Evolutionary conservation across 2,113 vertebrate genomes (phyloP), one percentile per base, ranked within the genome.

Genomic region (Theristicus caerulescens): DNA sequence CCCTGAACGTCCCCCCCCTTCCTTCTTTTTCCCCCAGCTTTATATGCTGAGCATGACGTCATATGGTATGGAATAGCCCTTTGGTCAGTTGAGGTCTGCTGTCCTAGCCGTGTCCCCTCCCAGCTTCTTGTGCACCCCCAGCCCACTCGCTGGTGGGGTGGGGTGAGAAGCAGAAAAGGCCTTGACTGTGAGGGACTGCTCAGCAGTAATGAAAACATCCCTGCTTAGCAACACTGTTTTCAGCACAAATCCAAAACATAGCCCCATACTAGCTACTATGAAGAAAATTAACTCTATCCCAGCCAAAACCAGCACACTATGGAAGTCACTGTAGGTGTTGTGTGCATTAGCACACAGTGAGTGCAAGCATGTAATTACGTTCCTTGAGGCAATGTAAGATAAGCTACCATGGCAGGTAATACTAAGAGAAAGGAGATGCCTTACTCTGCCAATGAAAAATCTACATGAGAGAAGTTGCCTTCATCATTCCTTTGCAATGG

Each of bases 301-400:
- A 64, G 46, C 21, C 36, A 16, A 54, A 79, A 65, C 38, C 38
- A 54, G 13, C 49, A 54, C 31, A 22, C 17, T 3, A 8, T 20
- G 52, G 44, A 26, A 81, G 22, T 87, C 44, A 46, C 18, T 55
- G 44, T 11, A 55, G 51, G 13, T 40, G 22, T 7, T 58, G 29
- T 69, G 31, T 61, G 34, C 32, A 83, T 64, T 27, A 4, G 2
- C 8, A 11, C 16, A 47, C 12, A 38, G 17, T 0, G 0, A 13
- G 27, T 42, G 26, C 17, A 70, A 66, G 19, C 6, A 9, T 7
- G 11, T 22, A 46, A 71, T 16, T 42, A 15, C 44, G 46, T n/a
- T 81, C 16, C n/a, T 32, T 21, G 34, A 71, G n/a, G 65, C 36
- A 82, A 10, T 9, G 10, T 20, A 40, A 74, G 38, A 69, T 19